Conservation (phyloP, 2,797 vertebrate genomes). For the Paguma larvata region DNA sequence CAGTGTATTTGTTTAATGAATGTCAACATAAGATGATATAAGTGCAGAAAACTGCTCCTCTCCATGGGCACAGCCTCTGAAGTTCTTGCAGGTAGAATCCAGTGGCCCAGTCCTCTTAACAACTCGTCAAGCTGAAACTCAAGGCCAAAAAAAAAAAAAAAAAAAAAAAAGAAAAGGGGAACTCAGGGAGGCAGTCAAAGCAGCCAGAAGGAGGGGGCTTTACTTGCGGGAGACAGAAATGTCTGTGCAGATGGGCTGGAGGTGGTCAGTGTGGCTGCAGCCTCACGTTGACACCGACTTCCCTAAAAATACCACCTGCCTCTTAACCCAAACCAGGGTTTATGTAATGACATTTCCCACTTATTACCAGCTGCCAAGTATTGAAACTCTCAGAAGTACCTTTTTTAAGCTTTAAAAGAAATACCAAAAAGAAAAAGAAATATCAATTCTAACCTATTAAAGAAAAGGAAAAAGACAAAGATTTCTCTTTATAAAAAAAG, state of each 20-base stretch:
- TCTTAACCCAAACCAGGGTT: slow-evolving; percentile 66
- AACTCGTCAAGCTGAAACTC: slow-evolving; percentile 79
- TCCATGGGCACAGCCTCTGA: neutral
- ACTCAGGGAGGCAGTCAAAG: slow-evolving; percentile 79
- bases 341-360: slow-evolving; percentile 79
- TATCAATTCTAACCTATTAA: slow-evolving; percentile 30
- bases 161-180: slow-evolving; percentile 71
- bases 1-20: slow-evolving; percentile 18
- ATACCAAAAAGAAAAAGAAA: slow-evolving; percentile 46
- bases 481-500: slow-evolving; percentile 4
- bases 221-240: slow-evolving; percentile 75
- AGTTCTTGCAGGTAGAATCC: slow-evolving; percentile 60
- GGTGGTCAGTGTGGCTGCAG: slow-evolving; percentile 74
- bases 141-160: slow-evolving; percentile 55
- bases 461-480: neutral
- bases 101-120: slow-evolving; percentile 54
- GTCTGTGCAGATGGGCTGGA: slow-evolving; percentile 81
- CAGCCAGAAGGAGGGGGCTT: slow-evolving; percentile 76
- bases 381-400: slow-evolving; percentile 72
- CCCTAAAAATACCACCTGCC: slow-evolving; percentile 83
- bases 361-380: slow-evolving; percentile 69
- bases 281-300: slow-evolving; percentile 73
- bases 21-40: slow-evolving; percentile 18
- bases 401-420: slow-evolving; percentile 63
- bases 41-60: slow-evolving; percentile 35